phyloP scores from a whole-genome alignment of 2,888 invertebrate species.

The Protonemura montana region DNA sequence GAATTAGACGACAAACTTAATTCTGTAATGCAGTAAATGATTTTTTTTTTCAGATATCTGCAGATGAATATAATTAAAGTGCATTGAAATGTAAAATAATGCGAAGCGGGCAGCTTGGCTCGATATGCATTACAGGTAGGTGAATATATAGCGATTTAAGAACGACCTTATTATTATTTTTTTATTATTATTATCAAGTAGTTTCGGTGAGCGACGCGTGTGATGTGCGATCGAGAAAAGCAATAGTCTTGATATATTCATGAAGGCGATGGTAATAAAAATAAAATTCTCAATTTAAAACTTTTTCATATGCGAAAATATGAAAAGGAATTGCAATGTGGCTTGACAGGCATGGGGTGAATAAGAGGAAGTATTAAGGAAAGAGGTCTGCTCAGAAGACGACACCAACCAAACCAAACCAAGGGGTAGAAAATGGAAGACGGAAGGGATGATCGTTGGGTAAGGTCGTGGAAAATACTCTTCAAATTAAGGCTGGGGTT shows the following conservation, averaged over 20 bases:
- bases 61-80: too few relatives aligned
- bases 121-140: too few relatives aligned
- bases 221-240: not conserved
- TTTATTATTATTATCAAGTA: too few relatives aligned
- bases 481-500: slow-evolving; percentile 28
- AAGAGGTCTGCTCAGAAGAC: not conserved
- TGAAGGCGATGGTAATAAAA: not conserved
- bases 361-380: not conserved
- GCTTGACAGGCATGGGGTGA: not conserved
- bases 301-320: not conserved
- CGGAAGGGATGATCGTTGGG: slow-evolving; percentile 19
- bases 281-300: not conserved
- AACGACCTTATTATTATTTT: too few relatives aligned
- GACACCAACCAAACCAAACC: not conserved
- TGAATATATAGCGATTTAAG: too few relatives aligned
- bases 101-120: too few relatives aligned
- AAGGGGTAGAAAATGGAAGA: not conserved
- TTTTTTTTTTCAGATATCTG: too few relatives aligned
- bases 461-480: slow-evolving; percentile 13
- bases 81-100: too few relatives aligned
- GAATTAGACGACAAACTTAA: too few relatives aligned
- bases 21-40: too few relatives aligned
- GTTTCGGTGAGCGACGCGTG: too few relatives aligned
- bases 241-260: slow-evolving; percentile 12
- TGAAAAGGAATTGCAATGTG: not conserved